Evolutionary conservation across 1,140 invertebrate species (phyloP), one percentile per base, ranked within the genome.

Genomic region (Bombus superbus): DNA sequence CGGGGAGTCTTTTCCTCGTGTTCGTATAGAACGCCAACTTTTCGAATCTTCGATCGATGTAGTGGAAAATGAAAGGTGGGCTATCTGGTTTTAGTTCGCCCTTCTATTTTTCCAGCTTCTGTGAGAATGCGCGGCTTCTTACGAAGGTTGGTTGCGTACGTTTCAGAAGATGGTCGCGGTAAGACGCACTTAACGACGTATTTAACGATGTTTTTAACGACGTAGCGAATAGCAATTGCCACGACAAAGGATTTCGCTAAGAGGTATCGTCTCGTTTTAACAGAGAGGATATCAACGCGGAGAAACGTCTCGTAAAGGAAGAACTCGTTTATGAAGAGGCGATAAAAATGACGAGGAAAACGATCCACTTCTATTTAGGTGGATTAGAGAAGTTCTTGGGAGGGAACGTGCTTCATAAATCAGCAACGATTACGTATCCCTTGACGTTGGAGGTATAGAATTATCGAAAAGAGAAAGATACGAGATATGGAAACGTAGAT

Each of bases 341-440:
- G 44, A 2, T 74, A 38, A 44, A 47, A 38, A 57, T 35, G 32
- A 13, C 42, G 15, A 32, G 40, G 42, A 10, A n/a, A 32, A 28
- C 35, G 47, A 72, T 38, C 6, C n/a, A 3, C 32, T 28, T 35
- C 32, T 64, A 53, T 57, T 77, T 35, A 38, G 15, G 35, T 35
- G 28, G 74, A 77, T 75, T 62, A 42, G 40, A 42, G 40, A 64
- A 68, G 72, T 35, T 53, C 28, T 57, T 32, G 38, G 38, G 77
- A 86, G 74, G 47, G 72, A 83, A 88, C 79, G 82, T 71, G 81
- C 11, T 64, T 53, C 64, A 13, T 38, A 40, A 32, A 32, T 32
- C 13, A 13, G 1, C 8, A 15, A 18, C 8, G n/a, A 6, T 66
- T 32, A 62, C 59, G 6, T n/a, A 5, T 62, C 59, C 59, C 59